phyloP scores from a whole-genome alignment of 2,113 vertebrate species.

The Brachyhypopomus occidentalis region DNA sequence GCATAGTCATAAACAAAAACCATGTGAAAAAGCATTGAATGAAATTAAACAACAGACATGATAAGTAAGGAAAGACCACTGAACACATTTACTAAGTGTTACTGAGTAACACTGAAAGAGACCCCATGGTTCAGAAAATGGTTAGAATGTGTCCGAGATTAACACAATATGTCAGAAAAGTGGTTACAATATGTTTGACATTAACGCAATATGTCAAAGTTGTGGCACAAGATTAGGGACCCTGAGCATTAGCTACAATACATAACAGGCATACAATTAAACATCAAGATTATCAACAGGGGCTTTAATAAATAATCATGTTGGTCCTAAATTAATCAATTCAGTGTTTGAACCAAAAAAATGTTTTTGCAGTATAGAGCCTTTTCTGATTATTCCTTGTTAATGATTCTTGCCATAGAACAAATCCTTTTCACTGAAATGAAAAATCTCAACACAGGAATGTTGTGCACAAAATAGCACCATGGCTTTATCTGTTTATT shows the following conservation, averaged over 20 bases:
- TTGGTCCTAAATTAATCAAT: not conserved
- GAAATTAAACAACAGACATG: not conserved
- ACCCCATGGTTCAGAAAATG: not conserved
- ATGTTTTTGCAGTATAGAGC: not conserved
- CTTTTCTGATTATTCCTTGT: not conserved
- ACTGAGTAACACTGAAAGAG: no score
- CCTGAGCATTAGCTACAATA: slow-evolving; percentile 50
- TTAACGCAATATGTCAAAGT: not conserved
- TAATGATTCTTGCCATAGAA: not conserved
- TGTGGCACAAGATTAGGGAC: not conserved
- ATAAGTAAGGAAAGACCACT: not conserved
- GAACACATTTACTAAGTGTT: not conserved
- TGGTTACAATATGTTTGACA: not conserved
- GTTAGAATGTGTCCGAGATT: not conserved
- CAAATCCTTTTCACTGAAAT: not conserved
- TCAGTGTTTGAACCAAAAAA: not conserved
- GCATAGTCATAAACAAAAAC: slow-evolving; percentile 3
- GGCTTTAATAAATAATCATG: not conserved
- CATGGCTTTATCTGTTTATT: not conserved
- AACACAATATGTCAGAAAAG: not conserved
- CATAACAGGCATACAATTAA: slow-evolving; percentile 7
- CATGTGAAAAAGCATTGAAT: not conserved
- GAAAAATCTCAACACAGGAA: not conserved
- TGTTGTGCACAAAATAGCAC: slow-evolving; percentile 11
- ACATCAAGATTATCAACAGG: not conserved